These are phyloP conservation scores for Agelas oroides DNA, from an alignment of 37 sponge, comb jelly and placozoan genomes.

Conservation along the genomic window DNA sequence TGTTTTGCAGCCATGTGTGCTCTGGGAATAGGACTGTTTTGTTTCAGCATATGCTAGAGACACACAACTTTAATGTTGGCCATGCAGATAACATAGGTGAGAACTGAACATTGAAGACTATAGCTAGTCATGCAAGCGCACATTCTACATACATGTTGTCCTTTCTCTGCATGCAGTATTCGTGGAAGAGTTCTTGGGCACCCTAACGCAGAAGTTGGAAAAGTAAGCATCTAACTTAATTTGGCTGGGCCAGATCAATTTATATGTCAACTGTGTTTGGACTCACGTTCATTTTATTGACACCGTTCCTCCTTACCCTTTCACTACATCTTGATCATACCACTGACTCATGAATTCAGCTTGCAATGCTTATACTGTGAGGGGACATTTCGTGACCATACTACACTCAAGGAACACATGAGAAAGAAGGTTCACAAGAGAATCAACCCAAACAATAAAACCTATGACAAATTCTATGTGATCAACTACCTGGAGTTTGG, in stretches of 20 bases:
- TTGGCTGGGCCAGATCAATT: too few species aligned
- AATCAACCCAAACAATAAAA: constrained; percentile 79
- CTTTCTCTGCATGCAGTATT: constrained; percentile 45
- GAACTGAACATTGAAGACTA: background rate
- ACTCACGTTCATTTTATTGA: too few species aligned
- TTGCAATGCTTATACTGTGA: constrained; percentile 93
- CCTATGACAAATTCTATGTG: constrained; percentile 89
- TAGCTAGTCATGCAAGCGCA: too few species aligned
- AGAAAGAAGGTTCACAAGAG: constrained; percentile 94
- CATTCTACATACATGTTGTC: background rate
- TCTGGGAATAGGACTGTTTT: constrained; percentile 51
- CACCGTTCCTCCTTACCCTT: background rate
- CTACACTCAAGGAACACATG: constrained; percentile 95
- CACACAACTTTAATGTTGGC: constrained; percentile 86
- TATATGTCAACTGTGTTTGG: too few species aligned
- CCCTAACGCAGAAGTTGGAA: constrained; percentile 65
- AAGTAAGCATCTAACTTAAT: constrained; percentile 20
- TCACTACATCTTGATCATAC: too few species aligned
- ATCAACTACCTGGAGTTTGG: constrained; percentile 90
- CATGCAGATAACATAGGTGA: constrained; percentile 83
- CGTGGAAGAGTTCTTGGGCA: constrained; percentile 74
- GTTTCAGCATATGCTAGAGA: constrained; percentile 79
- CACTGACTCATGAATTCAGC: constrained; percentile 32
- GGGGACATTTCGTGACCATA: constrained; percentile 70
- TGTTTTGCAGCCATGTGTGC: constrained; percentile 75